phyloP scores from a whole-genome alignment of 2,888 invertebrate species.

The Siphlonurus alternatus region DNA sequence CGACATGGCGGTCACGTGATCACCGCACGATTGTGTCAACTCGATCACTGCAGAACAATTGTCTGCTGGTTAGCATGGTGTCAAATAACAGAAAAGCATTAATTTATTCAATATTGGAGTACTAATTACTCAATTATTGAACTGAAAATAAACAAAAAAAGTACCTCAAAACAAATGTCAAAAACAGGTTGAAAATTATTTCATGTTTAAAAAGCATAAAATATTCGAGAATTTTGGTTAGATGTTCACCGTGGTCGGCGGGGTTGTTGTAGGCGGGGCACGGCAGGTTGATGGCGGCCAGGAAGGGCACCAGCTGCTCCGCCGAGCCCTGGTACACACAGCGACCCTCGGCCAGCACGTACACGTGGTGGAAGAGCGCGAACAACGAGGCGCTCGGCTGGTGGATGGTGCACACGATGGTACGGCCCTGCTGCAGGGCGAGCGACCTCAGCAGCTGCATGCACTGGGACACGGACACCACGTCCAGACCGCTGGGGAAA shows the following conservation, averaged over 20 bases:
- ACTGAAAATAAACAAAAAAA: too few species aligned
- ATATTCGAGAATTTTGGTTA: too few species aligned
- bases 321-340: conserved; percentile 50
- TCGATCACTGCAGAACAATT: conserved; percentile 53
- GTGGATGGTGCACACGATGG: conserved; percentile 50
- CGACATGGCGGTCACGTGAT: conserved; percentile 32
- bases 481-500: conserved; percentile 45
- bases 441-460: conserved; percentile 37
- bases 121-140: too few species aligned
- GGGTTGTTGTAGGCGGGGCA: conserved; percentile 50
- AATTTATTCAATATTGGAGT: too few species aligned
- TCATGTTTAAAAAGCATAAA: too few species aligned
- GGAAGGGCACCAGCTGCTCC: conserved; percentile 38
- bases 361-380: conserved; percentile 45
- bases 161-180: too few species aligned
- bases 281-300: conserved; percentile 33
- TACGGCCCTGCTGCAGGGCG: conserved; percentile 41
- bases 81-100: too few species aligned
- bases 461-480: conserved; percentile 43
- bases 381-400: conserved; percentile 49
- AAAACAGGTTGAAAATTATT: too few species aligned
- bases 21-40: conserved; percentile 35
- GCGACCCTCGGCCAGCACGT: conserved; percentile 42
- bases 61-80: too few species aligned
- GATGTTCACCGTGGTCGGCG: conserved; percentile 46